Evolutionary conservation across 2,113 vertebrate species (phyloP).

Genomic region (Barnardius zonarius): DNA sequence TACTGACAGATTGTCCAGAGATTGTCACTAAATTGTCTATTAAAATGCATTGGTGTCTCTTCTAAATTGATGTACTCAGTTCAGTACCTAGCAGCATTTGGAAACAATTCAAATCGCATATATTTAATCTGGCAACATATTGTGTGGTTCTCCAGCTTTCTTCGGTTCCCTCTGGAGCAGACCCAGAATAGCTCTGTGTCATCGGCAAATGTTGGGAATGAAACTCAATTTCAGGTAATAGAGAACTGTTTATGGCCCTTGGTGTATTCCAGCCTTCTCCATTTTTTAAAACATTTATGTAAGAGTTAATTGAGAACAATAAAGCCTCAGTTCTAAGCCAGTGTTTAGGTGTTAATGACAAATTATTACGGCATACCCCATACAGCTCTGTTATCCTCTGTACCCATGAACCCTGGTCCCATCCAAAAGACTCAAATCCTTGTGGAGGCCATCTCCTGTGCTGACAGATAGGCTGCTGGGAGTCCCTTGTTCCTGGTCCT

Average conservation of each 20-base stretch:
- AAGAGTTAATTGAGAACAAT: background rate
- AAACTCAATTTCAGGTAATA: background rate
- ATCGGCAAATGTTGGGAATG: background rate
- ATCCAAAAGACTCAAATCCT: background rate
- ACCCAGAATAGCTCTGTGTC: background rate
- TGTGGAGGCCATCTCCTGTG: background rate
- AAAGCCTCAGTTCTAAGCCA: background rate
- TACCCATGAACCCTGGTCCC: background rate
- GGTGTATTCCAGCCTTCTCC: background rate
- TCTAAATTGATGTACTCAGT: background rate
- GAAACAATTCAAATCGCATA: background rate
- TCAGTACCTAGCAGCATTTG: background rate
- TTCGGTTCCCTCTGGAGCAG: background rate
- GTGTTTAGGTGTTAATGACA: background rate
- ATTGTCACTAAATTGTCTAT: background rate
- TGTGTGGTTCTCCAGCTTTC: constrained; percentile 8
- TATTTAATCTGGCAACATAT: background rate
- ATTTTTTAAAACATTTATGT: background rate
- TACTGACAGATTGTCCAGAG: no score
- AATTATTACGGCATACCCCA: background rate
- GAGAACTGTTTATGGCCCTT: background rate
- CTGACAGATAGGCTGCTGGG: background rate
- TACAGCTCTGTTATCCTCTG: background rate
- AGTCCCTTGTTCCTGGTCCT: background rate
- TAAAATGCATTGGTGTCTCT: background rate